Conservation (phyloP, 2,797 vertebrate genomes). For the Platalea minor region DNA sequence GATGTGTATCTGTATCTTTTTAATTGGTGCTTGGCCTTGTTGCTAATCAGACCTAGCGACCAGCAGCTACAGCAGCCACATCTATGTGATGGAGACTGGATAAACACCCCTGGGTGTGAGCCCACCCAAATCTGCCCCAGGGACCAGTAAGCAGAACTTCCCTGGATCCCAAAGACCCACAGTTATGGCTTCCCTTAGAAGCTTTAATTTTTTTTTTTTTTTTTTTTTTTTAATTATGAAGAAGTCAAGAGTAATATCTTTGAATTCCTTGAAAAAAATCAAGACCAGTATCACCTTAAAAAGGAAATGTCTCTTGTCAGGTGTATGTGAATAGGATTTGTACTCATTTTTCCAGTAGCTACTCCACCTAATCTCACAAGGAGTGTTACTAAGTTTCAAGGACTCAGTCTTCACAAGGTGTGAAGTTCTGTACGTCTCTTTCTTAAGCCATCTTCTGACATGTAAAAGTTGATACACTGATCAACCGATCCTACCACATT, state of each 20-base stretch:
- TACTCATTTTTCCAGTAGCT: neutral
- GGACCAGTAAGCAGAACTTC: neutral
- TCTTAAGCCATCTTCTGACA: neutral
- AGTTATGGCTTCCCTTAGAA: neutral
- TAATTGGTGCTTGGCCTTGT: neutral
- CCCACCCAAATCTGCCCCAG: neutral
- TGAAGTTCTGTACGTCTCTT: neutral
- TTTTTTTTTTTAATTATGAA: neutral
- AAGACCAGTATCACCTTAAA: neutral
- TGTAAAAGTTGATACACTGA: neutral
- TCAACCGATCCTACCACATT: neutral
- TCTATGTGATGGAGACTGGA: neutral
- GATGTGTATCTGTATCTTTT: neutral
- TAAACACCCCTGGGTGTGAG: neutral
- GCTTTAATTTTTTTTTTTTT: too few relatives aligned
- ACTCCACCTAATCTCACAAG: neutral
- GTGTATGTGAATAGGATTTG: neutral
- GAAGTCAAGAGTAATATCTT: neutral
- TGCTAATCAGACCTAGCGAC: neutral
- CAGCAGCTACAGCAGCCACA: accelerated
- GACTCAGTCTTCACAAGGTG: neutral
- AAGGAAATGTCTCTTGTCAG: neutral
- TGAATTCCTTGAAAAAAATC: neutral
- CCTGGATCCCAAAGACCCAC: neutral
- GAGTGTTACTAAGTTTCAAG: neutral